Percentiles rank a stretch among this genome's conserved stretches.
phyloP scores from a whole-genome alignment of 2,888 invertebrate species.

The Reticulitermes lucifugus region DNA sequence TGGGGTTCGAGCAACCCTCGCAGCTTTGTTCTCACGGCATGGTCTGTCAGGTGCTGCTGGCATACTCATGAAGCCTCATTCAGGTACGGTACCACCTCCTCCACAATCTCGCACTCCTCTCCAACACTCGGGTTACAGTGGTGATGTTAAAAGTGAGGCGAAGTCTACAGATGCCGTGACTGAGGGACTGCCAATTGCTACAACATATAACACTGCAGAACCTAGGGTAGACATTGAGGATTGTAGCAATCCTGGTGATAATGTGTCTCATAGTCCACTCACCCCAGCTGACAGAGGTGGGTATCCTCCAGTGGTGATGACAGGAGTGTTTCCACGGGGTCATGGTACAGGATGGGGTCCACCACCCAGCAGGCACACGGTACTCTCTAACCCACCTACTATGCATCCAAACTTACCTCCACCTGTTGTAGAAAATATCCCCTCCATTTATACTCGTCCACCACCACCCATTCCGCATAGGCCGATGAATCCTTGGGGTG shows the following conservation, averaged over 20 bases:
- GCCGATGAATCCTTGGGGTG: constrained; percentile 34
- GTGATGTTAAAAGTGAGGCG: constrained; percentile 34
- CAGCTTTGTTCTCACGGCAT: constrained; percentile 66
- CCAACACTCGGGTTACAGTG: constrained; percentile 32
- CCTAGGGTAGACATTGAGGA: constrained; percentile 24
- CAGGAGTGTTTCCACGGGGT: constrained; percentile 32
- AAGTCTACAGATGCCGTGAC: constrained; percentile 4
- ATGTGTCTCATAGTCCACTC: constrained; percentile 14
- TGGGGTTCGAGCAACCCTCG: constrained; percentile 66
- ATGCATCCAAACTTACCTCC: constrained; percentile 19
- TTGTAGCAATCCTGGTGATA: constrained; percentile 14
- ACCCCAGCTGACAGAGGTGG: constrained; percentile 13
- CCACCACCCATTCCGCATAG: constrained; percentile 27
- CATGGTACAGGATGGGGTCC: constrained; percentile 37
- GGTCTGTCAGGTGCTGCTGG: constrained; percentile 59
- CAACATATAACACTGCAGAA: constrained; percentile 26
- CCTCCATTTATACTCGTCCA: constrained; percentile 20
- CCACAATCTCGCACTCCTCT: constrained; percentile 18
- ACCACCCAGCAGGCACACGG: background rate
- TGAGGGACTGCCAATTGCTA: constrained; percentile 44
- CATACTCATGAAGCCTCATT: constrained; percentile 43
- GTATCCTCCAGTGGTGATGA: constrained; percentile 38
- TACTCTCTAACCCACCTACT: constrained; percentile 16
- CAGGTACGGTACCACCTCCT: constrained; percentile 43
- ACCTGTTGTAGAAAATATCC: background rate